Percentiles rank a stretch among this genome's conserved stretches.
These are phyloP conservation scores for Todus mexicanus DNA, from an alignment of 2,797 vertebrate species.

Conservation along the genomic window DNA sequence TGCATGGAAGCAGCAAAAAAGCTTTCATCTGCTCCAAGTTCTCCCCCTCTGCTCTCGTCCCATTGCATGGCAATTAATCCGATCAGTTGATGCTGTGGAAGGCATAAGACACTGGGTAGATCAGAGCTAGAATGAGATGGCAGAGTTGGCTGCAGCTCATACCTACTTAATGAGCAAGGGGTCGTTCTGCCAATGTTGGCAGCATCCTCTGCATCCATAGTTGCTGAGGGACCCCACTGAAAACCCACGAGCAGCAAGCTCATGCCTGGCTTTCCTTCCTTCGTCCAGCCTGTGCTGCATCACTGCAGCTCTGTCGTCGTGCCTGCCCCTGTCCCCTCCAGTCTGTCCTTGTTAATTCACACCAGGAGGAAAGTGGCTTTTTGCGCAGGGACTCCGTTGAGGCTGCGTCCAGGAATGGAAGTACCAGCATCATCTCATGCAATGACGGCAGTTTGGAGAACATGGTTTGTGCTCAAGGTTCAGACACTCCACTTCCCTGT, in stretches of 20 bases:
- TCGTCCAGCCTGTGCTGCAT: accelerated
- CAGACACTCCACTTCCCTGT: no score
- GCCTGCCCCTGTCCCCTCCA: accelerated
- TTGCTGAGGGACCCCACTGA: not conserved
- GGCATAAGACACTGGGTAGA: not conserved
- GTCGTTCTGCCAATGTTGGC: not conserved
- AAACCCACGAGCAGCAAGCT: not conserved
- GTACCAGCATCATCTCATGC: no score
- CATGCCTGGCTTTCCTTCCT: not conserved
- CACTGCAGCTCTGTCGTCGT: accelerated
- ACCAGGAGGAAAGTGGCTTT: not conserved
- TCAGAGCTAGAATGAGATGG: not conserved
- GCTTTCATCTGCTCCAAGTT: not conserved
- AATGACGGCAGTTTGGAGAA: no score
- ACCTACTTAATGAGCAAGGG: not conserved
- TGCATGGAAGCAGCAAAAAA: not conserved
- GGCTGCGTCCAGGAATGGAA: no score
- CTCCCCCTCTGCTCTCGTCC: not conserved
- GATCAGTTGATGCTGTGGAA: not conserved
- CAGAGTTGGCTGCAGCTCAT: not conserved
- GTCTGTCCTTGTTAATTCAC: not conserved
- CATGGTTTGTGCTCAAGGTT: no score
- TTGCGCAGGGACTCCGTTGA: not conserved
- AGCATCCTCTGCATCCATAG: not conserved
- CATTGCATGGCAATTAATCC: not conserved